These are phyloP conservation scores for Caenorhabditis japonica DNA, from an alignment of 2,888 invertebrate species.

Conservation along the genomic window DNA sequence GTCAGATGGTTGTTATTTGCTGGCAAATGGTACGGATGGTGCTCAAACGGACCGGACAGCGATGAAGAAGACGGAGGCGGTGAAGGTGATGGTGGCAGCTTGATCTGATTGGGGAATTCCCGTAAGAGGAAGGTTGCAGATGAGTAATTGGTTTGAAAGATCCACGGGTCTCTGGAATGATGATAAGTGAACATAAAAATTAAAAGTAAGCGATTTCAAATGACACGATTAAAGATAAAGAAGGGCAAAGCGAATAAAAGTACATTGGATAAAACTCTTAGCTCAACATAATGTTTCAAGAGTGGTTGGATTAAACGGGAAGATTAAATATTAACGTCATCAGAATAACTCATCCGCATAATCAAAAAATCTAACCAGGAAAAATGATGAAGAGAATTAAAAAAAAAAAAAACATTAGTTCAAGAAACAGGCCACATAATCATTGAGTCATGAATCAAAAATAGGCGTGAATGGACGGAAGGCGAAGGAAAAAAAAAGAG, in stretches of 20 bases:
- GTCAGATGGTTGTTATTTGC: conserved; percentile 10
- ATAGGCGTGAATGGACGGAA: background rate
- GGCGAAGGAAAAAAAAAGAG: background rate
- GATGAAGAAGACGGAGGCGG: conserved; percentile 13
- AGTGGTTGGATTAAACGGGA: background rate
- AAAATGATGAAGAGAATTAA: background rate
- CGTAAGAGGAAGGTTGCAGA: background rate
- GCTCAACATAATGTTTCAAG: background rate
- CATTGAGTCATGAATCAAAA: too few relatives aligned
- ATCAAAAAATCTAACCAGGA: too few relatives aligned
- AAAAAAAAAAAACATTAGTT: conserved; percentile 6
- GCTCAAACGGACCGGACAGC: conserved; percentile 1
- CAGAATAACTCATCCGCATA: conserved; percentile 6
- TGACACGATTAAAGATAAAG: background rate
- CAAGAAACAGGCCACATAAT: too few relatives aligned
- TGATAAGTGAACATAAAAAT: background rate
- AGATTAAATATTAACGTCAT: conserved; percentile 30
- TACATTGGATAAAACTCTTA: background rate
- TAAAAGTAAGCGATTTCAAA: background rate
- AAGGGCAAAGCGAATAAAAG: background rate
- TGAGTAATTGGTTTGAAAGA: conserved; percentile 18
- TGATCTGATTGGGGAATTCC: conserved; percentile 12
- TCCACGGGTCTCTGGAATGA: conserved; percentile 12
- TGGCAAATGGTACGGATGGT: conserved; percentile 3
- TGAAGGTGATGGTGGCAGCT: conserved; percentile 39